Percentiles rank a stretch among this genome's conserved stretches.
Evolutionary conservation across 1,140 invertebrate genomes (phyloP).

Genomic region (Pararge aegeria): DNA sequence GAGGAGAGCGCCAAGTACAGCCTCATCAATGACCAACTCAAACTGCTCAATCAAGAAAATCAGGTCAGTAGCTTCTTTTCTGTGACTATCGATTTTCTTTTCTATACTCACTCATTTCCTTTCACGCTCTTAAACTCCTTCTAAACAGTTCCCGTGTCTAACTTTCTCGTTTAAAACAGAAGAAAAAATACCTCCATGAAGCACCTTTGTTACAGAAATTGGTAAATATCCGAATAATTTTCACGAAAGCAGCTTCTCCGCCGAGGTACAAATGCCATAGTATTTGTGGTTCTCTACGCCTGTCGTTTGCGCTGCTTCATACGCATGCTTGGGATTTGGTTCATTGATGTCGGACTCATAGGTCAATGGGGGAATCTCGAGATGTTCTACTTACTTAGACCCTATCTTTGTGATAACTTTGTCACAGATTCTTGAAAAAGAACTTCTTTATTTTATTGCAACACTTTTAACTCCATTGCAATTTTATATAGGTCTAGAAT

Average conservation of each 20-base stretch:
- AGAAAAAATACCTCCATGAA: background rate
- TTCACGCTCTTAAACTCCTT: background rate
- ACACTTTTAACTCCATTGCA: too few relatives aligned
- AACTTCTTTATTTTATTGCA: too few relatives aligned
- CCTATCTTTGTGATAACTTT: background rate
- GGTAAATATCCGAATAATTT: background rate
- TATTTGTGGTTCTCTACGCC: constrained; percentile 36
- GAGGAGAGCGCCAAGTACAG: constrained; percentile 99
- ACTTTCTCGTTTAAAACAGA: background rate
- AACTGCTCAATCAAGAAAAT: constrained; percentile 97
- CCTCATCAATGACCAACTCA: constrained; percentile 97
- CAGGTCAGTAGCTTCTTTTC: constrained; percentile 86
- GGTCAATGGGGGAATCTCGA: constrained; percentile 38
- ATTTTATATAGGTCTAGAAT: too few relatives aligned
- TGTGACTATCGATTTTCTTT: background rate
- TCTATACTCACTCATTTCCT: background rate
- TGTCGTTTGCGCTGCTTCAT: constrained; percentile 36
- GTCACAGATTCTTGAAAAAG: background rate
- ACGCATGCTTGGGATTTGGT: constrained; percentile 51
- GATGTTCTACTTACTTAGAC: constrained; percentile 30
- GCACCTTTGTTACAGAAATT: background rate
- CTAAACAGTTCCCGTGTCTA: background rate
- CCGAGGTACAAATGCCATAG: constrained; percentile 29
- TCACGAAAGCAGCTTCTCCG: background rate
- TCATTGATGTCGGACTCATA: constrained; percentile 45